A percentile compares a stretch with the other conserved stretches of the same genome.
phyloP scores from a whole-genome alignment of 2,797 vertebrate species.

The Novumbra hubbsi region DNA sequence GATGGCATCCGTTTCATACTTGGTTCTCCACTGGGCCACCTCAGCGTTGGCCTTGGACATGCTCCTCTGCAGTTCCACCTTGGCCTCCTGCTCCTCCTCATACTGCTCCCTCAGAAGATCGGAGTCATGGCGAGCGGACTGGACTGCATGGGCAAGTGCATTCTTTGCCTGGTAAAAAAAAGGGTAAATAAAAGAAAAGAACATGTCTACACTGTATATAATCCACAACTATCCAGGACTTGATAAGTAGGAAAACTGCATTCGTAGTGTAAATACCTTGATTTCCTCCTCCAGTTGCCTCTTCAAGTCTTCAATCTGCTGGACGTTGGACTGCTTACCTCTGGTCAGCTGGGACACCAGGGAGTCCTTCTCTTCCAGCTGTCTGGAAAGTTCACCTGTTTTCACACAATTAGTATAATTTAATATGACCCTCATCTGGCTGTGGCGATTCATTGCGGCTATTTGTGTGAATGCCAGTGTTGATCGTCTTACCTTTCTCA shows the following conservation, averaged over 20 bases:
- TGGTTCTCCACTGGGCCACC: conserved; percentile 79
- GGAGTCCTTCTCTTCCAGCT: conserved; percentile 84
- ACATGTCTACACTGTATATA: not conserved
- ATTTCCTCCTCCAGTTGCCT: conserved; percentile 78
- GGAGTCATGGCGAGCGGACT: conserved; percentile 82
- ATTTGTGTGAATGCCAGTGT: not conserved
- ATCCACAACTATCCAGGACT: not conserved
- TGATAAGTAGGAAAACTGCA: not conserved
- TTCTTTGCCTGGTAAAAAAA: conserved; percentile 80
- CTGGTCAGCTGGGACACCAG: conserved; percentile 86
- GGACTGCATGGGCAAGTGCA: conserved; percentile 80
- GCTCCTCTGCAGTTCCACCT: conserved; percentile 72
- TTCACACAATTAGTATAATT: not conserved
- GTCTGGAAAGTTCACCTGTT: conserved; percentile 79
- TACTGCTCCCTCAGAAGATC: conserved; percentile 84
- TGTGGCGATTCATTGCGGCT: not conserved
- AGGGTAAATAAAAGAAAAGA: not conserved
- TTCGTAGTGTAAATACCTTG: conserved; percentile 49
- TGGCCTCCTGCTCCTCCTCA: conserved; percentile 77
- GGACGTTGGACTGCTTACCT: conserved; percentile 85
- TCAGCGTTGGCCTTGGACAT: conserved; percentile 80
- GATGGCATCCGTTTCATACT: conserved; percentile 79
- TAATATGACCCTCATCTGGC: not conserved
- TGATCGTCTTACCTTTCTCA: conserved; percentile 75
- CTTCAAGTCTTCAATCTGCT: conserved; percentile 88